These are phyloP conservation scores for Phaenicophaeus curvirostris DNA, from an alignment of 2,797 vertebrate species.

Conservation along the genomic window DNA sequence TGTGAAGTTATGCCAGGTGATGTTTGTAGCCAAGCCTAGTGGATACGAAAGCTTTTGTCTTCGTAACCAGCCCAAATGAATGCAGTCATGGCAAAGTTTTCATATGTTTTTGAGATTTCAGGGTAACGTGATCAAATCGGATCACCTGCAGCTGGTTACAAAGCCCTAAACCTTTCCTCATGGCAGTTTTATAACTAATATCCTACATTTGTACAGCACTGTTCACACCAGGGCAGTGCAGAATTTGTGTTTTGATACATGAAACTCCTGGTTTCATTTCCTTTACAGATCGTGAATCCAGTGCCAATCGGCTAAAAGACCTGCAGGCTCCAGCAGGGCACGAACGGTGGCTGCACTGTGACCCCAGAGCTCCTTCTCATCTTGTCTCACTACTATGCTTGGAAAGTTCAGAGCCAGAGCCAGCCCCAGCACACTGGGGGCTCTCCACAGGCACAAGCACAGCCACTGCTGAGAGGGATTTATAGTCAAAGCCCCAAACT, in stretches of 20 bases:
- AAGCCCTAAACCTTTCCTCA: background rate
- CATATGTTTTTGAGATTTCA: background rate
- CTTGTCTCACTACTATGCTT: background rate
- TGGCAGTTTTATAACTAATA: background rate
- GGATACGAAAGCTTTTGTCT: no score
- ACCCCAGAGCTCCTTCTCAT: background rate
- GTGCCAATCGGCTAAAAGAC: background rate
- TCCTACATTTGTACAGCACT: background rate
- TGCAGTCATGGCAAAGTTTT: fast-evolving
- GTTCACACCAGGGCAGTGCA: background rate
- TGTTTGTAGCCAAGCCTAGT: background rate
- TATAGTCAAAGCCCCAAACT: background rate
- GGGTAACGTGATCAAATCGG: background rate
- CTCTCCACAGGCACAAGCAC: background rate
- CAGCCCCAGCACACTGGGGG: background rate
- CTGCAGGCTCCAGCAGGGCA: background rate
- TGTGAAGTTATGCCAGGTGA: fast-evolving
- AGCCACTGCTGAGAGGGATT: background rate
- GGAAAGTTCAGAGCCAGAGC: background rate
- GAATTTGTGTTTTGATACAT: background rate
- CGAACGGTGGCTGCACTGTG: background rate
- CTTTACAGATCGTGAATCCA: background rate
- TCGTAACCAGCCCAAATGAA: background rate
- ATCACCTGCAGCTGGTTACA: background rate
- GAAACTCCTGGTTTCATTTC: background rate